Conservation (phyloP, 2,113 vertebrate genomes). For the Hyaena hyaena region DNA sequence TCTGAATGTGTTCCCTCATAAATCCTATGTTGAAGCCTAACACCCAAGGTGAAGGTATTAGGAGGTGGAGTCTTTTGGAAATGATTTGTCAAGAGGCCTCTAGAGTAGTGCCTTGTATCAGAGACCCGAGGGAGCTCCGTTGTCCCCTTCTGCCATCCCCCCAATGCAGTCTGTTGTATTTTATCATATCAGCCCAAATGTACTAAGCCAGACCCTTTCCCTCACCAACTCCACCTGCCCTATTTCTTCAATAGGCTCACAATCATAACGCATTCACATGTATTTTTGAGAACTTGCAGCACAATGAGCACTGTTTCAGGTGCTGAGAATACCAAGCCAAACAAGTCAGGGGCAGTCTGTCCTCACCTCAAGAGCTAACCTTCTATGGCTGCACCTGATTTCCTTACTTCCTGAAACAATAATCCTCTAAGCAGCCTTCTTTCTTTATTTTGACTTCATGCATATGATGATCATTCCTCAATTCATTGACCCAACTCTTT, state of each 20-base stretch:
- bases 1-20: not conserved
- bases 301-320: rapidly evolving
- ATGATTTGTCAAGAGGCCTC: not conserved
- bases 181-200: not conserved
- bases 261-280: not conserved
- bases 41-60: not conserved
- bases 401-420: not conserved
- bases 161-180: not conserved
- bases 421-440: not conserved
- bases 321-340: not conserved
- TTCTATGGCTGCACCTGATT: no score
- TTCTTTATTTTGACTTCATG: not conserved
- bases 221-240: rapidly evolving
- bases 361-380: not conserved
- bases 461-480: not conserved
- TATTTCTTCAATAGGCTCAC: rapidly evolving
- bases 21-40: not conserved
- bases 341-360: not conserved
- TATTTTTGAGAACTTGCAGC: not conserved
- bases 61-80: not conserved
- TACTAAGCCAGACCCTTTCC: not conserved
- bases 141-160: no score
- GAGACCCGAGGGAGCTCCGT: not conserved
- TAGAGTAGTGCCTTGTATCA: not conserved
- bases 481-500: not conserved